Conservation (phyloP, 2,113 vertebrate genomes). For the Petaurus breviceps region DNA sequence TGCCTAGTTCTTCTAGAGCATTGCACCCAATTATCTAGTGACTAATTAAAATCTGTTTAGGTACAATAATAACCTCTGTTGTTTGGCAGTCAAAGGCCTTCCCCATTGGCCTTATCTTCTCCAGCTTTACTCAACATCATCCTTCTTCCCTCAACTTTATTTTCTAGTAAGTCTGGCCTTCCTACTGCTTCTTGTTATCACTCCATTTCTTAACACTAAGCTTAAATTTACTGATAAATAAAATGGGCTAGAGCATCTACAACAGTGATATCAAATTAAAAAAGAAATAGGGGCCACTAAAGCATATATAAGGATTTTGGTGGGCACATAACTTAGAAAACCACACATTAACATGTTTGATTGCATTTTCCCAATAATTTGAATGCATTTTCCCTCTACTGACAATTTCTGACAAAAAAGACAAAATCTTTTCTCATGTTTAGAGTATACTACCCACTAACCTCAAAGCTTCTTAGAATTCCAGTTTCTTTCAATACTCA, state of each 20-base stretch:
- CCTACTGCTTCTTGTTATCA: too few relatives aligned
- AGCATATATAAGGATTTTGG: background rate
- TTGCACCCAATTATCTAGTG: too few relatives aligned
- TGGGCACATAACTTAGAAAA: background rate
- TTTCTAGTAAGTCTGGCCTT: too few relatives aligned
- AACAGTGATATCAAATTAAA: background rate
- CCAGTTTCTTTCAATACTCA: too few relatives aligned
- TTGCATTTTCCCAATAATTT: background rate
- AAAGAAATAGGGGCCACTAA: background rate
- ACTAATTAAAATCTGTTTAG: too few relatives aligned
- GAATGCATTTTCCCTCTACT: too few relatives aligned
- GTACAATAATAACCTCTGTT: too few relatives aligned
- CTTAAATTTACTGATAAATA: background rate
- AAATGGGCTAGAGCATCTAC: background rate
- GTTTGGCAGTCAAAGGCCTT: too few relatives aligned
- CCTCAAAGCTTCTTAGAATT: background rate
- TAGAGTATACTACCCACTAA: background rate
- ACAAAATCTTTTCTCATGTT: background rate
- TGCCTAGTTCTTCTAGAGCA: too few relatives aligned
- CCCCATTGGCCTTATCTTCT: too few relatives aligned
- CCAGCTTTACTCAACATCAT: background rate
- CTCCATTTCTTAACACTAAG: background rate
- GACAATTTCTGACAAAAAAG: too few relatives aligned
- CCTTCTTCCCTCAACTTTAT: background rate
- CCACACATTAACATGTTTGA: background rate